Conservation (phyloP, 2,888 invertebrate species). For the Torymus tubicola region DNA sequence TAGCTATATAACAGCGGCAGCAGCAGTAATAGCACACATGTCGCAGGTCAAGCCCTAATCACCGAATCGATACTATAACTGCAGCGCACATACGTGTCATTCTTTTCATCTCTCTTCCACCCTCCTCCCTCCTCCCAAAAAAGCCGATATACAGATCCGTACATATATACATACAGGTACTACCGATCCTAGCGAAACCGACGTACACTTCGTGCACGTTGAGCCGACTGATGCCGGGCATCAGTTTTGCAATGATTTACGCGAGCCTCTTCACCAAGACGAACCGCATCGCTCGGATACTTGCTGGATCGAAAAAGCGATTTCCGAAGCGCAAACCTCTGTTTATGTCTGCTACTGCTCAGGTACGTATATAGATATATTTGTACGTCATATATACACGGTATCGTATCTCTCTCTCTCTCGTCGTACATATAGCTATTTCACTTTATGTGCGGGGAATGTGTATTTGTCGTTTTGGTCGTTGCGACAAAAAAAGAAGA, state of each 20-base stretch:
- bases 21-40: too few species aligned
- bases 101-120: neutral
- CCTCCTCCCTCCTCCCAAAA: too few species aligned
- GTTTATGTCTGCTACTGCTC: conserved; percentile 81
- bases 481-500: too few species aligned
- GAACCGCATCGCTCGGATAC: conserved; percentile 85
- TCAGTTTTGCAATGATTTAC: conserved; percentile 86
- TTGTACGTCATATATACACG: too few species aligned
- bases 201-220: conserved; percentile 79
- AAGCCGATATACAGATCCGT: too few species aligned
- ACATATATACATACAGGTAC: conserved; percentile 67
- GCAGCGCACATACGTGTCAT: too few species aligned
- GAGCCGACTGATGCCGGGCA: conserved; percentile 80
- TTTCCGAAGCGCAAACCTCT: conserved; percentile 83
- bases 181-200: conserved; percentile 82
- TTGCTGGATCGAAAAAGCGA: conserved; percentile 84
- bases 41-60: too few species aligned
- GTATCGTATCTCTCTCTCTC: neutral
- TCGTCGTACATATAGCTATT: too few species aligned
- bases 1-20: too few species aligned
- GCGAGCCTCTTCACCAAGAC: conserved; percentile 87
- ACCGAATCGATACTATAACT: too few species aligned
- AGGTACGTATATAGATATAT: conserved; percentile 73
- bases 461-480: conserved; percentile 2
- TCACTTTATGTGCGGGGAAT: too few species aligned